Conservation (phyloP, 2,888 invertebrate genomes). For the Heliconius cydno region DNA sequence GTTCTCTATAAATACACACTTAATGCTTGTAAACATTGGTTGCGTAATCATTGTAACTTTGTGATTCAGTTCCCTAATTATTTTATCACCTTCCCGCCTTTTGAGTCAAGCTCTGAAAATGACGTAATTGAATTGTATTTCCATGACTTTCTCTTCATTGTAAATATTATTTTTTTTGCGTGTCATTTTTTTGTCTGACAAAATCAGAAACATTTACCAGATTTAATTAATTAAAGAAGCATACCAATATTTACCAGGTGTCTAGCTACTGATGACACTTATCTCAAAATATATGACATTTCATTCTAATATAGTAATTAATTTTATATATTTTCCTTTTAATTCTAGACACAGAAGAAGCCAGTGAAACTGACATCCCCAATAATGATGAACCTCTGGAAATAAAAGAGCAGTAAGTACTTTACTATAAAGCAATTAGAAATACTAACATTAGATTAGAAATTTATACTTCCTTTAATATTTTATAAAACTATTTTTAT, state of each 20-base stretch:
- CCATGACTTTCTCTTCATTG: slow-evolving; percentile 66
- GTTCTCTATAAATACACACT: slow-evolving; percentile 47
- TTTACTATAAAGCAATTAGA: background rate
- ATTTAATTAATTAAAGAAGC: too few relatives aligned
- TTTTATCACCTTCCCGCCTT: slow-evolving; percentile 69
- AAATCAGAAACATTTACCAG: background rate
- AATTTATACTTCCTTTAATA: background rate
- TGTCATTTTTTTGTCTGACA: background rate
- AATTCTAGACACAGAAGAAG: slow-evolving; percentile 93
- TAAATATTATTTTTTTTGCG: background rate
- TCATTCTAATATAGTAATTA: background rate
- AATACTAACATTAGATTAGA: background rate
- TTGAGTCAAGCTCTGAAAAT: slow-evolving; percentile 60
- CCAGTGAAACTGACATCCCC: slow-evolving; percentile 96
- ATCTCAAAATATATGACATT: background rate
- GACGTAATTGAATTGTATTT: slow-evolving; percentile 68
- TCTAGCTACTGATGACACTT: background rate
- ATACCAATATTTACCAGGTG: background rate
- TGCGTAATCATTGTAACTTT: slow-evolving; percentile 54
- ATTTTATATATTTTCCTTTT: slow-evolving; percentile 32
- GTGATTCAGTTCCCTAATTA: slow-evolving; percentile 48
- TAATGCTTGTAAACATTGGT: slow-evolving; percentile 62
- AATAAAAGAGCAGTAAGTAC: slow-evolving; percentile 92
- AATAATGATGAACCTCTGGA: slow-evolving; percentile 91
- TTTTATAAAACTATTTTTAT: background rate